A percentile compares a stretch with the other conserved stretches of the same genome.
These are phyloP conservation scores for Eclectus roratus DNA, from an alignment of 2,113 vertebrate species.

Conservation along the genomic window DNA sequence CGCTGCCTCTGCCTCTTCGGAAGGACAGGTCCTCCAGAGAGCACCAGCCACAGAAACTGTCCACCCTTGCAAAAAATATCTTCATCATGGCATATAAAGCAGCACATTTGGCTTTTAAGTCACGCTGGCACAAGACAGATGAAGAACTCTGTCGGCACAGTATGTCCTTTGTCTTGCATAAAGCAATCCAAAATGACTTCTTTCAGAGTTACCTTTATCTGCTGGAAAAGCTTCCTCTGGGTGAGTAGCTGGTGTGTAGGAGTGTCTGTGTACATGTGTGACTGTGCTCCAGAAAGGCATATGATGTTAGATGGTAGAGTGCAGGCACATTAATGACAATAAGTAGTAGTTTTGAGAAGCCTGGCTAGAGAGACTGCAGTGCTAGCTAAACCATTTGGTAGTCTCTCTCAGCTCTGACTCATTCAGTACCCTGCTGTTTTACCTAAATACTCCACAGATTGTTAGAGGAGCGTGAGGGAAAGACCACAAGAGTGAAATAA, in stretches of 20 bases:
- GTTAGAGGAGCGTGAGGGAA: neutral
- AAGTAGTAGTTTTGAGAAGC: neutral
- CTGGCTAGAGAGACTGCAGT: neutral
- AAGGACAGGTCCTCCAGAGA: conserved; percentile 40
- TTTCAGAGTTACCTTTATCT: conserved; percentile 95
- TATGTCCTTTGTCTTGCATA: conserved; percentile 92
- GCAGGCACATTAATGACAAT: neutral
- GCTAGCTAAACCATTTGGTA: neutral
- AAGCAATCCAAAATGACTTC: conserved; percentile 87
- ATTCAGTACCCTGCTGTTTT: neutral
- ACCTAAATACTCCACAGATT: neutral
- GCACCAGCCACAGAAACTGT: conserved; percentile 4
- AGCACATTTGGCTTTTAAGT: conserved; percentile 87
- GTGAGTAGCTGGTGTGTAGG: conserved; percentile 77
- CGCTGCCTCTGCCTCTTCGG: conserved; percentile 8
- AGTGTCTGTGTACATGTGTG: neutral
- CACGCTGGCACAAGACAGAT: conserved; percentile 87
- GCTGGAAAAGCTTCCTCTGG: conserved; percentile 87
- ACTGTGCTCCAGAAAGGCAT: accelerated
- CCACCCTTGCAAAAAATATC: neutral
- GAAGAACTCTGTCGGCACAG: conserved; percentile 90
- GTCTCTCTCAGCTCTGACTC: neutral
- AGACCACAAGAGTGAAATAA: neutral
- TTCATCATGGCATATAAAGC: conserved; percentile 75
- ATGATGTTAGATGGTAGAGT: neutral